Evolutionary conservation across 2,888 invertebrate species (phyloP), one percentile per base, ranked within the genome.

Genomic region (Ommatoiulus sabulosus): DNA sequence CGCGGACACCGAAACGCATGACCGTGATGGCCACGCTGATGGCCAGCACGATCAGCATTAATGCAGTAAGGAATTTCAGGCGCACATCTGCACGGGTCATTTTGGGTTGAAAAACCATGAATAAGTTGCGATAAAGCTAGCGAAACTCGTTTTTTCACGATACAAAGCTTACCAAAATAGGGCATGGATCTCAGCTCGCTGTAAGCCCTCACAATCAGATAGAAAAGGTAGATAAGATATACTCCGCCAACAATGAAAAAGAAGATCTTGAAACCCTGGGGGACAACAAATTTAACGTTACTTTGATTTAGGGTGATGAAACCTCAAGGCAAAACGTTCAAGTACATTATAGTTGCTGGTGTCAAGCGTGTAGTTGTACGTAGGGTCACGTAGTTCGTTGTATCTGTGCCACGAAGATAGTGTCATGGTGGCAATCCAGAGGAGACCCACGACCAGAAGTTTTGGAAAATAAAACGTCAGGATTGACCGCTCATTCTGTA

Each of bases 171-270:
- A 98, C 98, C 98, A 93, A 99, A 99, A 93, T 97, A 99, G 90
- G 99, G 98, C 98, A 99, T 98, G 72, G 97, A 96, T 91, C 98
- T 94, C 88, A 99, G 94, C 93, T 99, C 99, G 90, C 96, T 97
- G 93, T 98, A 99, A 43, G 99, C 97, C 92, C 96, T 95, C 89
- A 98, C 93, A 91, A 98, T 95, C 90, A 99, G 94, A 91, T 97
- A 94, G 44, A 96, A 92, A 91, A 99, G 94, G 93, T 98, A 98
- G 84, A 97, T 93, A 91, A 98, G 94, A 93, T 99, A 99, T 91
- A 97, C 93, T 87, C 95, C 95, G 90, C 97, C 95, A 91, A 96
- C 95, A 87, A 96, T 95, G 93, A 97, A 97, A 94, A 98, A 98
- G 93, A 97, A 96, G 90, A 97, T 94, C 93, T 98, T 98, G 92